A percentile compares a stretch with the other conserved stretches of the same genome.
Evolutionary conservation across 2,113 vertebrate genomes (phyloP).

Genomic region (Pseudois nayaur): DNA sequence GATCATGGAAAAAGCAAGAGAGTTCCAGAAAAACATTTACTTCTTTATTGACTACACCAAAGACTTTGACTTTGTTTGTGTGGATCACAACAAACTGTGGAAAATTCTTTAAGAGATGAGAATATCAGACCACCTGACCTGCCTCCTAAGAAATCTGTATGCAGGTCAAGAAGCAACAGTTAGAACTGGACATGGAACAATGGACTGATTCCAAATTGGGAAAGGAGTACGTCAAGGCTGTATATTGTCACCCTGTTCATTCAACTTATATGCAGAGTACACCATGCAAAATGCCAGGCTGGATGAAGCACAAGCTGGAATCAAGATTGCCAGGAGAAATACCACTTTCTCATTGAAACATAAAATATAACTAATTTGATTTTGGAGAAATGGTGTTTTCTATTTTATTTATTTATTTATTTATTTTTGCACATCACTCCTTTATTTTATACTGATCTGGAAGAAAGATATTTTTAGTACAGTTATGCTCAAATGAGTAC

Average conservation of each 20-base stretch:
- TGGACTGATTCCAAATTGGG: not conserved
- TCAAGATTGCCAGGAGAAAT: not conserved
- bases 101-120: not conserved
- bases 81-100: not conserved
- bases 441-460: conserved; percentile 82
- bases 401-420: no score
- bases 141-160: not conserved
- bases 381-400: not conserved
- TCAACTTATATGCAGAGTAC: not conserved
- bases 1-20: not conserved
- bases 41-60: not conserved
- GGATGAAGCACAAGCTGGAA: not conserved
- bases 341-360: not conserved
- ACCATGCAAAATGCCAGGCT: not conserved
- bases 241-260: not conserved
- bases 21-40: not conserved
- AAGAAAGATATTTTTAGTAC: conserved; percentile 51
- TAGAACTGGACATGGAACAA: not conserved
- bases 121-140: not conserved
- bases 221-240: not conserved
- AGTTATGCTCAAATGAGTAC: conserved; percentile 59
- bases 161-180: not conserved
- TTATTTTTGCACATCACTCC: conserved; percentile 76
- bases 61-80: not conserved
- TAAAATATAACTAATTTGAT: not conserved